A percentile compares a stretch with the other conserved stretches of the same genome.
Conservation (phyloP, 2,113 vertebrate species). For the Oncorhynchus mykiss region DNA sequence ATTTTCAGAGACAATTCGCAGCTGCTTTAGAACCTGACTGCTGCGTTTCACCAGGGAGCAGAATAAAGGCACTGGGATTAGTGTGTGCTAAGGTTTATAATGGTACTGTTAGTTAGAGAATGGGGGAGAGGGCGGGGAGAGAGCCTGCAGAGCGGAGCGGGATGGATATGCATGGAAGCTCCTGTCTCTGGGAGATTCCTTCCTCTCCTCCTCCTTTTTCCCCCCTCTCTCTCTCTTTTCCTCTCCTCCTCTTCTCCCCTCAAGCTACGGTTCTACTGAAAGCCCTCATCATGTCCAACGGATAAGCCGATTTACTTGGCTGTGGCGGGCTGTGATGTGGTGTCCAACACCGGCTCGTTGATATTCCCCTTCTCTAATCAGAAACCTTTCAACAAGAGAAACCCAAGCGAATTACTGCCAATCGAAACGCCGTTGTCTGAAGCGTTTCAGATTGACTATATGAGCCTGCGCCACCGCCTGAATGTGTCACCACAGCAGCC, state of each 20-base stretch:
- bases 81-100: constrained; percentile 47
- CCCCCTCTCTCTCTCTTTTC: not conserved
- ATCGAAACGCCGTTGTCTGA: constrained; percentile 48
- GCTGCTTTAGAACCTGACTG: constrained; percentile 55
- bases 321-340: constrained; percentile 47
- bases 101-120: constrained; percentile 23
- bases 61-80: constrained; percentile 48
- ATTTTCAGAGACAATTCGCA: constrained; percentile 64
- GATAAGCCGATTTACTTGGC: constrained; percentile 23
- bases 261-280: constrained; percentile 29
- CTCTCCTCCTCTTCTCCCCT: constrained; percentile 1
- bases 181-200: constrained; percentile 28
- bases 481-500: constrained; percentile 29
- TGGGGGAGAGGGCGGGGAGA: constrained; percentile 16
- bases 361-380: constrained; percentile 25
- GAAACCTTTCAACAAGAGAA: constrained; percentile 58
- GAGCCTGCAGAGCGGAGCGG: constrained; percentile 39
- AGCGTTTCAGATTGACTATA: constrained; percentile 37
- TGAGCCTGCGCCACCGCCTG: constrained; percentile 38
- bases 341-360: constrained; percentile 26
- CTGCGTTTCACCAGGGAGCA: constrained; percentile 33
- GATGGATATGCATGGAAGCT: constrained; percentile 37
- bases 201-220: not conserved
- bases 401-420: constrained; percentile 61
- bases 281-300: constrained; percentile 22